Conservation (phyloP, 2,888 invertebrate genomes). For the Protophormia terraenovae region DNA sequence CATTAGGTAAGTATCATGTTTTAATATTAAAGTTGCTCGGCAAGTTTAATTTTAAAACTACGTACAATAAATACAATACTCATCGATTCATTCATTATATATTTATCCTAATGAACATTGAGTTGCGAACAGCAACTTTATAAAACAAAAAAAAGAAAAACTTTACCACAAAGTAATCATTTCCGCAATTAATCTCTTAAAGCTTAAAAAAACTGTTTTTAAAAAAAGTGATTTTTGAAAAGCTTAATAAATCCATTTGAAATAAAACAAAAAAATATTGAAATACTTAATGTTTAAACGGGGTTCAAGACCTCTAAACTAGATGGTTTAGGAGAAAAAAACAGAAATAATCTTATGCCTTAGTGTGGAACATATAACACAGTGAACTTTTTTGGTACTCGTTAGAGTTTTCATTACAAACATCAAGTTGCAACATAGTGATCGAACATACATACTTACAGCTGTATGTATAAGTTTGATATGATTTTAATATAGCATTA, state of each 20-base stretch:
- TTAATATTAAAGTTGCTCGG: neutral
- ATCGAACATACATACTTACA: neutral
- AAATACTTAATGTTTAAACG: conserved; percentile 59
- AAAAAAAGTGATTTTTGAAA: conserved; percentile 33
- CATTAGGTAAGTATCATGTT: conserved; percentile 60
- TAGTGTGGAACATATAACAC: conserved; percentile 37
- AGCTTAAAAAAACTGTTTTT: neutral
- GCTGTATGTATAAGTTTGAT: neutral
- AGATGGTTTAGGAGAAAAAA: conserved; percentile 20
- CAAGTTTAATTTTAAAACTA: neutral
- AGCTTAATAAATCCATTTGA: conserved; percentile 25
- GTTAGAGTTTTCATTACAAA: conserved; percentile 41
- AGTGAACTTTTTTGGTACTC: conserved; percentile 35
- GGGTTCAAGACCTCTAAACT: conserved; percentile 70
- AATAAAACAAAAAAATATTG: neutral
- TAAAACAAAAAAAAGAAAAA: neutral
- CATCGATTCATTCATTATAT: too few species aligned
- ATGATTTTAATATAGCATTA: neutral
- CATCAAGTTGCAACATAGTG: conserved; percentile 47
- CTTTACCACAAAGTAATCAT: conserved; percentile 44
- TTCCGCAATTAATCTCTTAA: conserved; percentile 66
- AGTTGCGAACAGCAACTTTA: neutral
- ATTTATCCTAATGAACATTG: conserved; percentile 45
- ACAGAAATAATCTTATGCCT: neutral
- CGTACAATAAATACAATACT: neutral